A percentile compares a stretch with the other conserved stretches of the same genome.
phyloP scores from a whole-genome alignment of 2,797 vertebrate genomes.

The Sparus aurata region DNA sequence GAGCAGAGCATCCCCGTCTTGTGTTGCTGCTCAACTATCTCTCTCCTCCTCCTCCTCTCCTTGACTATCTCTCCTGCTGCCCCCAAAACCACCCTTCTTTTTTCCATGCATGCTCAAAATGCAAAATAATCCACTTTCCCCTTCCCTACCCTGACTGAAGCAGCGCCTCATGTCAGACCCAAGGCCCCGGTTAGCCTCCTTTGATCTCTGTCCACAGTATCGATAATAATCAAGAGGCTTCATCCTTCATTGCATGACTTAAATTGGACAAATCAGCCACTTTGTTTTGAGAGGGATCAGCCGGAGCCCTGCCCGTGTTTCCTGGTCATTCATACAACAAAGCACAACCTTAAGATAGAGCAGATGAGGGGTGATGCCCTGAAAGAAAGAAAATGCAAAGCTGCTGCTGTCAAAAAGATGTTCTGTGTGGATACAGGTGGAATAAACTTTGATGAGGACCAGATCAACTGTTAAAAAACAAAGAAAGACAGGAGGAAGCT shows the following conservation, averaged over 20 bases:
- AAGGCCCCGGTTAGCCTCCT: conserved; percentile 55
- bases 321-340: conserved; percentile 47
- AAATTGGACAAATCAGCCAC: conserved; percentile 53
- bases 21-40: conserved; percentile 64
- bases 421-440: conserved; percentile 5
- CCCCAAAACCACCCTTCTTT: conserved; percentile 57
- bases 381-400: conserved; percentile 29
- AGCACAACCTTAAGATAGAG: conserved; percentile 28
- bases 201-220: conserved; percentile 67
- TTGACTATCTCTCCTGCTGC: conserved; percentile 55
- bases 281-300: conserved; percentile 45
- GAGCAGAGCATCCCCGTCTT: conserved; percentile 62
- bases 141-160: conserved; percentile 51
- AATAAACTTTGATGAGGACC: conserved; percentile 41
- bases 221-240: conserved; percentile 61
- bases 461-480: conserved; percentile 15
- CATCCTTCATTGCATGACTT: conserved; percentile 40
- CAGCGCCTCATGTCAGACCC: conserved; percentile 51
- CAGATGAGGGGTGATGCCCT: conserved; percentile 13
- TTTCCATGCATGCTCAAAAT: conserved; percentile 61
- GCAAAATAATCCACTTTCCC: conserved; percentile 70
- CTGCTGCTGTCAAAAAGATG: conserved; percentile 34
- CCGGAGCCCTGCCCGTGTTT: conserved; percentile 22
- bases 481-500: conserved; percentile 4
- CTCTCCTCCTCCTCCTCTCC: conserved; percentile 48